Percentiles rank a stretch among this genome's conserved stretches.
phyloP scores from a whole-genome alignment of 2,888 invertebrate genomes.

The Stenchaetothrips biformis region DNA sequence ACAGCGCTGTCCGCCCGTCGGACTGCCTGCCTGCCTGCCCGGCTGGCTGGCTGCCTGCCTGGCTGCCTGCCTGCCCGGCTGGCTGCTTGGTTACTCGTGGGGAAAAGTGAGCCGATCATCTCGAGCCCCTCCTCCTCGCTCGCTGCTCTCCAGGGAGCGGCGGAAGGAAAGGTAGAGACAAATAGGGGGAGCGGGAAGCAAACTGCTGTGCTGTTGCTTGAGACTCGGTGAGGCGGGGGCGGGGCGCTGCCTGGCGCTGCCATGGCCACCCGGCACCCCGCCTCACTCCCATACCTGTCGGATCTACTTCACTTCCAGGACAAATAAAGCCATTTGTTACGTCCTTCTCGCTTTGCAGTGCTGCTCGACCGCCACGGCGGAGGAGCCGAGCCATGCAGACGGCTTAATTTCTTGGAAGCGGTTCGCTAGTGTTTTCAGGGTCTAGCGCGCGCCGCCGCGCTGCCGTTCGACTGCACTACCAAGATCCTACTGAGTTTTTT shows the following conservation, averaged over 20 bases:
- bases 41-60: background rate
- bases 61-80: conserved; percentile 28
- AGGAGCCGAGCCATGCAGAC: too few relatives aligned
- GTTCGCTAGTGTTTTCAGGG: too few relatives aligned
- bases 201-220: conserved; percentile 34
- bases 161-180: conserved; percentile 29
- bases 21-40: conserved; percentile 30
- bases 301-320: too few relatives aligned
- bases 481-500: too few relatives aligned
- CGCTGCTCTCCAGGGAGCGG: conserved; percentile 29
- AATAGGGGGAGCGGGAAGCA: conserved; percentile 33
- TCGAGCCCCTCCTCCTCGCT: conserved; percentile 32
- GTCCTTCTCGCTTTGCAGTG: too few relatives aligned
- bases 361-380: too few relatives aligned
- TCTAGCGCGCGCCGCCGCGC: too few relatives aligned
- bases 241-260: background rate
- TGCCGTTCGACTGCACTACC: too few relatives aligned
- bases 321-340: too few relatives aligned
- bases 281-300: background rate
- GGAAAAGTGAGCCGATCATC: background rate
- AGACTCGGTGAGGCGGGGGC: conserved; percentile 34
- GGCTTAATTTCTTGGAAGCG: too few relatives aligned
- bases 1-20: conserved; percentile 30
- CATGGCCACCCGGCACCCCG: background rate
- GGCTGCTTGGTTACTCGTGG: background rate